phyloP scores from a whole-genome alignment of 1,140 invertebrate species.

The Drosophila lini region DNA sequence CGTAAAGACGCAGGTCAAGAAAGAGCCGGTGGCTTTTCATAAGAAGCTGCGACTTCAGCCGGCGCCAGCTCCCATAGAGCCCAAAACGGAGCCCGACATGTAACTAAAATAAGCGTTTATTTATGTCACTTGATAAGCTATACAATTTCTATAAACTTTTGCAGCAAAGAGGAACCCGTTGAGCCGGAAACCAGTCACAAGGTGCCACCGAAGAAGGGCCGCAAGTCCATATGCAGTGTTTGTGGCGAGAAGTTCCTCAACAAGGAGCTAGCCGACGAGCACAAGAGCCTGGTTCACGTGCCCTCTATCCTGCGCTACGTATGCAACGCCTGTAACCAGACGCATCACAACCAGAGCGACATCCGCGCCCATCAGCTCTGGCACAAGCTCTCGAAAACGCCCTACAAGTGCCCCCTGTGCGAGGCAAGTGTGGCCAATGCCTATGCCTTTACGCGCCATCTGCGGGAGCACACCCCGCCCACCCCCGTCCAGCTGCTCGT shows the following conservation, averaged over 20 bases:
- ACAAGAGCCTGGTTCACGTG: constrained; percentile 53
- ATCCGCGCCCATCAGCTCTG: constrained; percentile 79
- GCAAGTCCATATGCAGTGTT: constrained; percentile 63
- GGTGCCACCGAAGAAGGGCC: constrained; percentile 30
- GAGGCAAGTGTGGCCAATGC: constrained; percentile 53
- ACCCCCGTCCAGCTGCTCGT: constrained; percentile 57
- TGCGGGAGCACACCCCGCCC: constrained; percentile 62
- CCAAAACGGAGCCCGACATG: constrained; percentile 53
- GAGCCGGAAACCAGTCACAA: constrained; percentile 18
- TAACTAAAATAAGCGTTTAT: constrained; percentile 1
- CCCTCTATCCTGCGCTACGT: constrained; percentile 67
- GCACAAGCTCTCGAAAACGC: constrained; percentile 81
- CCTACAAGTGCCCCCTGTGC: constrained; percentile 73
- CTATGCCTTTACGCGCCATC: constrained; percentile 65
- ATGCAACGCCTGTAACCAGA: constrained; percentile 77
- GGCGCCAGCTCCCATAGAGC: background rate
- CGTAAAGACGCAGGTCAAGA: constrained; percentile 39
- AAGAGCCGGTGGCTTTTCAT: constrained; percentile 48
- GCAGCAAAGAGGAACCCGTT: constrained; percentile 63
- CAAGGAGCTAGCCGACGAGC: constrained; percentile 67
- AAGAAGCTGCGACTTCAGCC: constrained; percentile 62
- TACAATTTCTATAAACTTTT: background rate
- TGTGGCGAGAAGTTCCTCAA: constrained; percentile 64
- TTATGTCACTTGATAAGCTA: background rate
- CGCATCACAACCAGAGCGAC: constrained; percentile 63